Base-by-base conservation (phyloP, 2,113 vertebrate species). In the Gopherus evgoodei region DNA sequence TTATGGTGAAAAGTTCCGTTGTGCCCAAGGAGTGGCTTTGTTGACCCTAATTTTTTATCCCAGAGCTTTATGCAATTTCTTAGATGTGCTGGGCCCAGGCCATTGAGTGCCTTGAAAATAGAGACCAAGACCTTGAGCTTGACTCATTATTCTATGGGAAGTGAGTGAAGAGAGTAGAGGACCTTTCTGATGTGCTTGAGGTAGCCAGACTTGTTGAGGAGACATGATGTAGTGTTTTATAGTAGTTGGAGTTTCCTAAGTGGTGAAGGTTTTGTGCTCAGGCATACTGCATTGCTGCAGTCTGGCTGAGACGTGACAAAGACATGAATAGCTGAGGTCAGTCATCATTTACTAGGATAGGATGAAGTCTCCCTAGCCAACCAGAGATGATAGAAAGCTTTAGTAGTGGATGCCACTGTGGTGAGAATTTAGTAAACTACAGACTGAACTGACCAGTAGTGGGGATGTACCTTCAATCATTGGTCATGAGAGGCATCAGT, bases 391-490 rank as follows among this genome's bases (percentile, higher is more conserved):
- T 13, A 87, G 88, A 94, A 90, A 83, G 22, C 29, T 78, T 11
- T 84, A 38, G 84, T 81, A 90, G 56, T 69, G 52, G 25, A 78
- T 47, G 31, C 50, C 81, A 27, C 52, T 93, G 56, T 57, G 52
- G 78, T 38, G 5, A 44, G 22, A 24, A 44, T 27, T 27, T 42
- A 42, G 42, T 44, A 76, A 76, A 44, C 38, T 76, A 44, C 1
- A 12, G 24, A 44, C 72, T 44, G 65, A 72, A 21, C 21, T 76
- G 42, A 76, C 38, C 85, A 90, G 59, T 24, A 69, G 54, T 81
- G 83, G 80, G 54, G 62, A 38, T 22, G 52, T 72, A 80, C 16
- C 42, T 93, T 95, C 87, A 84, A 59, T 80, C 17, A 95, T 81
- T 90, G 62, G 16, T n/a, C 65, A 69, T n/a, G 35, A 69, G 14